These are phyloP conservation scores for Ostrea denselamellosa DNA, from an alignment of 1,140 invertebrate species.

Conservation along the genomic window DNA sequence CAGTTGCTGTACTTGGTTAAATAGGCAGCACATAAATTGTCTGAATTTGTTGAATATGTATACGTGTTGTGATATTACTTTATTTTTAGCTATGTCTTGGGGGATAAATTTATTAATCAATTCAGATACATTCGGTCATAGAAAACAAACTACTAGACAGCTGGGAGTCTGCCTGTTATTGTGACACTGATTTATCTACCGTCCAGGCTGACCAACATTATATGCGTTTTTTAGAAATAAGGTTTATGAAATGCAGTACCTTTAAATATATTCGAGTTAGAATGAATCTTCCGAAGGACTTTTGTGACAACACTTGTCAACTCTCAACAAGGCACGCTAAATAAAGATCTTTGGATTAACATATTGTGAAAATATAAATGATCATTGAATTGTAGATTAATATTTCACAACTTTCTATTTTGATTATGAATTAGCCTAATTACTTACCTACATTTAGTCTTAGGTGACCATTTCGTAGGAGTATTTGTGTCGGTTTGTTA, in stretches of 20 bases:
- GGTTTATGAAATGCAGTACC: neutral
- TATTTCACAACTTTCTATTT: no score
- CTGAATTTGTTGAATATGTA: neutral
- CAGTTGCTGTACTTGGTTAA: no score
- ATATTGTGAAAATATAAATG: no score
- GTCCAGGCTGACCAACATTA: neutral
- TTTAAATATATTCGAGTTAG: neutral
- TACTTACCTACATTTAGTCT: no score
- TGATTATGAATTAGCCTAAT: no score
- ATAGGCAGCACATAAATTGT: no score
- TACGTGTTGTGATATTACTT: neutral
- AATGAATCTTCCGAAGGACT: neutral
- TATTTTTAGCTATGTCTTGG: neutral
- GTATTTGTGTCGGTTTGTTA: no score
- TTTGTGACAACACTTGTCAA: neutral
- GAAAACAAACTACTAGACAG: conserved; percentile 3
- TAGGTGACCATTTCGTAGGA: no score
- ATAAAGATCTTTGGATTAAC: neutral
- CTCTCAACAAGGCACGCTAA: neutral
- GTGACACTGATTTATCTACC: neutral
- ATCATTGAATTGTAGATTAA: no score
- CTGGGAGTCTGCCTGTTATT: neutral
- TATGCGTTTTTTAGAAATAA: neutral
- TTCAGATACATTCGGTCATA: neutral
- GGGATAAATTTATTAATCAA: neutral